Base-by-base conservation (phyloP, 2,888 invertebrate genomes). In the Agrilus cyanescens region DNA sequence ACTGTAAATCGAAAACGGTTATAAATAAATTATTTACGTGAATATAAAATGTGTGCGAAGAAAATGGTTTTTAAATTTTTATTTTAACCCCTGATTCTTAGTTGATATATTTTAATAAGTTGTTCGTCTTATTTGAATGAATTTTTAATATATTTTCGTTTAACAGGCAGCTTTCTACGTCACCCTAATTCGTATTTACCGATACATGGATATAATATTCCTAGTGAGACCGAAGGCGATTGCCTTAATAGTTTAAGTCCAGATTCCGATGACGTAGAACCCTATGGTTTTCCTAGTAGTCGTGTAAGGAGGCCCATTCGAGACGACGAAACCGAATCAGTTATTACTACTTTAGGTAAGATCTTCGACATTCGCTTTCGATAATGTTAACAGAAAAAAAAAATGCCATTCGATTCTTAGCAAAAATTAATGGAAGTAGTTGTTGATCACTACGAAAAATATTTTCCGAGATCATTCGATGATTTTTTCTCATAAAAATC, bases 151-250 rank as follows among this genome's bases (percentile, higher is more conserved):
- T 33, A 2, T 33, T n/a, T 33, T 8, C 4, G 33, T 33, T 33
- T 33, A 33, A 33, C 33, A 33, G 79, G 82, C 57, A 78, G 80
- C 59, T 86, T 86, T 68, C 73, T 85, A 58, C 75, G 84, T 56
- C 87, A 88, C 72, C 86, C 85, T 45, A 85, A 89, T 68, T 78
- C 82, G 55, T 89, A 88, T 71, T 74, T 88, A 58, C 85, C 85
- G 41, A 69, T 73, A 48, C 68, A 67, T 53, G 63, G 62, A 40
- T 79, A 80, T 63, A 80, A 78, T 59, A 78, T 78, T 56, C 78
- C 76, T 57, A 78, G 77, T 57, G 78, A 79, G 62, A 74, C 74
- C 45, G 78, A 78, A 58, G 74, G 72, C 48, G 78, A 78, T 43
- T 61, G 62, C 51, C 54, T 67, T 46, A 64, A 65, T 45, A 66